These are phyloP conservation scores for Diachasmimorpha longicaudata DNA, from an alignment of 1,140 invertebrate genomes.

Conservation along the genomic window DNA sequence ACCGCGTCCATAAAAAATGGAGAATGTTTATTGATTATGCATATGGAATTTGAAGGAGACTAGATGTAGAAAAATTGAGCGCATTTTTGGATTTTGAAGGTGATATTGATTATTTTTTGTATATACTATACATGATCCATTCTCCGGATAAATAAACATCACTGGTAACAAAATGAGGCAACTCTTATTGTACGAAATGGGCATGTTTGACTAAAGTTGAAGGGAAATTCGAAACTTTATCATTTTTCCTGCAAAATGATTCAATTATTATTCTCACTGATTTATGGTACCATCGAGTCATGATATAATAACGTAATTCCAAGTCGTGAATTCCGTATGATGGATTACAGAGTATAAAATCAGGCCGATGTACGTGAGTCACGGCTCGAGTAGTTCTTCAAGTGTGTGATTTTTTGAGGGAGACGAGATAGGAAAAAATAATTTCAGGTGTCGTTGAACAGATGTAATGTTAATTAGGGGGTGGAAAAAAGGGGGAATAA, in stretches of 20 bases:
- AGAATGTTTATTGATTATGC: too few relatives aligned
- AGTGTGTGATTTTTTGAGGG: neutral
- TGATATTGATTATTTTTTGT: too few relatives aligned
- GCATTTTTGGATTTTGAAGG: too few relatives aligned
- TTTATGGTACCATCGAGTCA: conserved; percentile 13
- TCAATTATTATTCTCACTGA: neutral
- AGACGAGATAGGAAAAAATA: neutral
- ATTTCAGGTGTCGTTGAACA: conserved; percentile 11
- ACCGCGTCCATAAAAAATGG: too few relatives aligned
- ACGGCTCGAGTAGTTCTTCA: neutral
- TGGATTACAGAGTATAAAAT: conserved; percentile 14
- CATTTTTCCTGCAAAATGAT: neutral
- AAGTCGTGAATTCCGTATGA: neutral
- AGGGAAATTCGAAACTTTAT: neutral
- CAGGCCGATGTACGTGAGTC: neutral
- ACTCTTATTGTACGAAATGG: too few relatives aligned
- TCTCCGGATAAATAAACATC: too few relatives aligned
- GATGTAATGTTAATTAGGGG: neutral
- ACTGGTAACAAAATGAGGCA: too few relatives aligned
- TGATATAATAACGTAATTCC: conserved; percentile 24
- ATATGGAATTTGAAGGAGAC: too few relatives aligned
- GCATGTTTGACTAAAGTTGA: too few relatives aligned
- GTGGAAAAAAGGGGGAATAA: neutral
- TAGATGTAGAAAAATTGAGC: too few relatives aligned
- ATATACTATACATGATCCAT: too few relatives aligned